phyloP scores from a whole-genome alignment of 2,888 invertebrate species.

The Carterocephalus palaemon region DNA sequence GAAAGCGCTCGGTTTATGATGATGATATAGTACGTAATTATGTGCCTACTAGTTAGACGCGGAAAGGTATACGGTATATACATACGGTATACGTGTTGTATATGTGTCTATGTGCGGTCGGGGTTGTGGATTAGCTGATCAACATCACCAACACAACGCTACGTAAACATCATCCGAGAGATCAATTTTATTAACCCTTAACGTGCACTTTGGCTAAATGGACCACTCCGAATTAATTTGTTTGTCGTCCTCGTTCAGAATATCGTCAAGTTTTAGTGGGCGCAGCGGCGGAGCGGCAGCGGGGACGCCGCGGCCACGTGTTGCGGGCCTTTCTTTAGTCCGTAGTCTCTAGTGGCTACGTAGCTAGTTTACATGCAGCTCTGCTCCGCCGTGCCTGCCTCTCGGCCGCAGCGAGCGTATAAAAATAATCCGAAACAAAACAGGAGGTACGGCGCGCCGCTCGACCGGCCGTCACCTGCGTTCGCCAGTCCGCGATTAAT shows the following conservation, averaged over 20 bases:
- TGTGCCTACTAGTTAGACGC: too few species aligned
- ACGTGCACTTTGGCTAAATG: conserved; percentile 32
- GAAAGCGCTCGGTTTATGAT: conserved; percentile 9
- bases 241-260: conserved; percentile 35
- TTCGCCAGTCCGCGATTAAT: conserved; percentile 42
- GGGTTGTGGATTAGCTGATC: too few species aligned
- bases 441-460: conserved; percentile 5
- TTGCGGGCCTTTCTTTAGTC: conserved; percentile 52
- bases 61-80: too few species aligned
- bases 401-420: conserved; percentile 33
- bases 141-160: too few species aligned
- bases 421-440: conserved; percentile 25
- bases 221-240: conserved; percentile 36
- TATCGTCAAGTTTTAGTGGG: conserved; percentile 39
- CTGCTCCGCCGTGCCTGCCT: conserved; percentile 49
- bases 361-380: conserved; percentile 54
- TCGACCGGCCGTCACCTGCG: conserved; percentile 25
- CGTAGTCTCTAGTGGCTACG: too few species aligned
- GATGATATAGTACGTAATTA: too few species aligned
- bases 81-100: too few species aligned
- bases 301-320: conserved; percentile 42
- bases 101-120: not conserved
- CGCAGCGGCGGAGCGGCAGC: conserved; percentile 32
- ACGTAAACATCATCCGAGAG: not conserved
- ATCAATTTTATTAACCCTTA: conserved; percentile 1